A percentile compares a stretch with the other conserved stretches of the same genome.
Evolutionary conservation across 2,113 vertebrate genomes (phyloP).

Genomic region (Triplophysa rosa): DNA sequence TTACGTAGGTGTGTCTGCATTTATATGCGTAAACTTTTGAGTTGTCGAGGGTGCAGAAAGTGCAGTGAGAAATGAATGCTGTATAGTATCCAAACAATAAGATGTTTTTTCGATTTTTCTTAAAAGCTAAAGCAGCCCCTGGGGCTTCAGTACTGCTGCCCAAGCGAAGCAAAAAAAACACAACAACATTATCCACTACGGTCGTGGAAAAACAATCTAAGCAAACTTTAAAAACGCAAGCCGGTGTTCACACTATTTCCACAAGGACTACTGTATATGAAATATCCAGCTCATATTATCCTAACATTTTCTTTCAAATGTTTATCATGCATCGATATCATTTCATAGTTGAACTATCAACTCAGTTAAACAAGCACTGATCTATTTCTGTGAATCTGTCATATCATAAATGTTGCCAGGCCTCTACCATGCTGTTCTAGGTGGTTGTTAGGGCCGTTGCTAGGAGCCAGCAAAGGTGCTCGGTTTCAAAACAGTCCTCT

Average conservation of each 20-base stretch:
- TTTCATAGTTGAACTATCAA: no score
- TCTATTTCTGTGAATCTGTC: no score
- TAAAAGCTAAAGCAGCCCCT: conserved; percentile 7
- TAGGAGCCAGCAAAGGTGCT: no score
- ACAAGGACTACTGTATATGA: no score
- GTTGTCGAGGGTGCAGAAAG: background rate
- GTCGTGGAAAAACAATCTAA: background rate
- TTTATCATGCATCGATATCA: no score
- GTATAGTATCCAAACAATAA: conserved; percentile 24
- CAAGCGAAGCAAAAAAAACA: conserved; percentile 1
- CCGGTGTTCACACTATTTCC: background rate
- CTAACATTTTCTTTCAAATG: background rate
- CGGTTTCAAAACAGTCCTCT: no score
- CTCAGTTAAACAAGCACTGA: no score
- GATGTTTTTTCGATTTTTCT: background rate
- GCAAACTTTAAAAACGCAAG: conserved; percentile 9
- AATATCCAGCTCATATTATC: no score
- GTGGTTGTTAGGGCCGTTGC: no score
- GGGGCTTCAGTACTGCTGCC: conserved; percentile 11
- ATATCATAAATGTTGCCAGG: no score
- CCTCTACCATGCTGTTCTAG: no score
- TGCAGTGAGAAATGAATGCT: background rate
- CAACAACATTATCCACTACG: conserved; percentile 1
- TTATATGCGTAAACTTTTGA: no score
- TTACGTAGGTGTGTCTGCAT: background rate